Conservation (phyloP, 2,888 invertebrate genomes). For the Amphipoea lucens region DNA sequence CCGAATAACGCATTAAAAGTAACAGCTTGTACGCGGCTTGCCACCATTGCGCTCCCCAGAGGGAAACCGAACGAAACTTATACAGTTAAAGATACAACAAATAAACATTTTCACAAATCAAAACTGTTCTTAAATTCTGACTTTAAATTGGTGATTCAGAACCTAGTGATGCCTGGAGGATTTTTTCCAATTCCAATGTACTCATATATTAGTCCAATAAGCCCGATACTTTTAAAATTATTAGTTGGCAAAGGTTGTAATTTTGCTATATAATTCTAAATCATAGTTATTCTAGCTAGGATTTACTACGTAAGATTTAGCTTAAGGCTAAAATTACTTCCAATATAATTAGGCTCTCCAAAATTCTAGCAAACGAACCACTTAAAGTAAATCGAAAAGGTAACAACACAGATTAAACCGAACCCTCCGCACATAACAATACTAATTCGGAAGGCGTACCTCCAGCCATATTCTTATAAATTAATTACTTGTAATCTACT, state of each 20-base stretch:
- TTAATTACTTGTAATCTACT: slow-evolving; percentile 91
- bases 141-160: neutral
- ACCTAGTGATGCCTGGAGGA: neutral
- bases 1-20: slow-evolving; percentile 89
- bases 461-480: slow-evolving; percentile 90
- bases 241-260: neutral
- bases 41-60: slow-evolving; percentile 65
- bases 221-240: neutral
- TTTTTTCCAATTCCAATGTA: neutral
- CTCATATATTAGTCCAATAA: neutral
- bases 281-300: neutral
- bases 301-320: neutral
- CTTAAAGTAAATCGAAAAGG: slow-evolving; percentile 61
- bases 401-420: slow-evolving; percentile 69
- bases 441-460: slow-evolving; percentile 82
- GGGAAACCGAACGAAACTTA: slow-evolving; percentile 52
- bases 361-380: slow-evolving; percentile 35
- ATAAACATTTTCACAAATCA: slow-evolving; percentile 27
- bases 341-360: slow-evolving; percentile 14
- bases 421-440: slow-evolving; percentile 79
- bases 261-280: too few relatives aligned
- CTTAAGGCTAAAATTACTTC: neutral
- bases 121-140: neutral
- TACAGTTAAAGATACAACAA: slow-evolving; percentile 34
- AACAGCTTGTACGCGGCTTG: slow-evolving; percentile 86